Percentiles rank a stretch among this genome's conserved stretches.
Conservation (phyloP, 2,797 vertebrate genomes). For the Synaphobranchus kaupii region DNA sequence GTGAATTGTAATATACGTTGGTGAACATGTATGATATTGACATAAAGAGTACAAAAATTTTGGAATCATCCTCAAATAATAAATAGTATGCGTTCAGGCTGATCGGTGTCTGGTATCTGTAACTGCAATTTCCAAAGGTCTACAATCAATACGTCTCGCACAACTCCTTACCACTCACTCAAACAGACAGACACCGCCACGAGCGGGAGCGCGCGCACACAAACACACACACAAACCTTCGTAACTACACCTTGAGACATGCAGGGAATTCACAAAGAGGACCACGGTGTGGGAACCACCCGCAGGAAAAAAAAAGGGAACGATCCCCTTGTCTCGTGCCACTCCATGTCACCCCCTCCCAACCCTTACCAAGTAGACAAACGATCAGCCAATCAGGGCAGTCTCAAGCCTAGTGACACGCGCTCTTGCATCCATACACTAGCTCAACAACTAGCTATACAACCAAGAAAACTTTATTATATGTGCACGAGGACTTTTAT, state of each 20-base stretch:
- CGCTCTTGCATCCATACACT: slow-evolving; percentile 11
- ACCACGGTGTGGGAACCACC: slow-evolving; percentile 50
- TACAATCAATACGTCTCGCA: neutral
- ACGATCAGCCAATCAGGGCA: slow-evolving; percentile 9
- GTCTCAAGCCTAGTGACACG: neutral
- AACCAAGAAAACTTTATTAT: neutral
- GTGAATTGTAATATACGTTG: neutral
- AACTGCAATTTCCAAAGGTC: neutral
- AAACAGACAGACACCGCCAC: neutral
- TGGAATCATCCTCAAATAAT: neutral
- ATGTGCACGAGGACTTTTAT: neutral
- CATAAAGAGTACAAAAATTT: neutral
- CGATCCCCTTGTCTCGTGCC: slow-evolving; percentile 1
- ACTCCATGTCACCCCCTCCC: neutral
- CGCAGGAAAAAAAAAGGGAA: neutral
- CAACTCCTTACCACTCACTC: neutral
- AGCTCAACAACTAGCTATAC: slow-evolving; percentile 17
- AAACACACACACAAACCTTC: neutral
- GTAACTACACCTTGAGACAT: slow-evolving; percentile 66
- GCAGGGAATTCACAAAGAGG: slow-evolving; percentile 61
- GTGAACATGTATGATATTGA: neutral
- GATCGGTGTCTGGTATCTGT: neutral
- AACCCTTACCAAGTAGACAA: neutral
- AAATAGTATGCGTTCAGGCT: neutral
- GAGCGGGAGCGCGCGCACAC: neutral